A percentile compares a stretch with the other conserved stretches of the same genome.
Conservation (phyloP, 2,113 vertebrate genomes). For the Scytalopus superciliaris region DNA sequence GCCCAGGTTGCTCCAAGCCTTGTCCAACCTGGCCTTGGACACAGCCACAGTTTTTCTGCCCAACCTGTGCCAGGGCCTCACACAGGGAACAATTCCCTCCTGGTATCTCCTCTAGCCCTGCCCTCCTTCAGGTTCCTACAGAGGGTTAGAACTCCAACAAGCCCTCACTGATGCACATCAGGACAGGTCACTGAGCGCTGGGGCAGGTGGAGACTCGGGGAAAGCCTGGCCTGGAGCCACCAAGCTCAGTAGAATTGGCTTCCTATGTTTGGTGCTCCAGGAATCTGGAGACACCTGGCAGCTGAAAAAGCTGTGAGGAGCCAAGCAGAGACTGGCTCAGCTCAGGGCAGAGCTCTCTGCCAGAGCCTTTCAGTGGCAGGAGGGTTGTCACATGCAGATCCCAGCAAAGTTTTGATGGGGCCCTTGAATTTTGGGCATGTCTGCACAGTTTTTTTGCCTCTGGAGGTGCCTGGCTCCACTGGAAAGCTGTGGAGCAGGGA, state of each 20-base stretch:
- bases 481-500: not conserved
- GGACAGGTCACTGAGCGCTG: not conserved
- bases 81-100: not conserved
- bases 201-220: not conserved
- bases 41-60: not conserved
- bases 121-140: not conserved
- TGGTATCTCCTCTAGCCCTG: rapidly evolving
- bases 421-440: rapidly evolving
- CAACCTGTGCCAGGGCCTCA: not conserved
- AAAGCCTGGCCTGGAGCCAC: not conserved
- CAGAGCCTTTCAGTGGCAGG: not conserved
- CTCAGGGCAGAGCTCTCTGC: not conserved
- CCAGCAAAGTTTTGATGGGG: not conserved
- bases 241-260: not conserved
- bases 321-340: not conserved
- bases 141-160: not conserved
- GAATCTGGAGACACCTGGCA: not conserved
- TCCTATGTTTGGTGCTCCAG: not conserved
- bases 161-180: not conserved
- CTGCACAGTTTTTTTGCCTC: rapidly evolving
- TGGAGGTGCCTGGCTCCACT: not conserved
- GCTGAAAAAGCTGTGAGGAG: not conserved
- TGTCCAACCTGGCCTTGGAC: rapidly evolving
- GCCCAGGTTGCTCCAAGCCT: rapidly evolving
- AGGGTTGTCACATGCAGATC: rapidly evolving